Evolutionary conservation across 2,113 vertebrate species (phyloP), one percentile per base, ranked within the genome.

Genomic region (Oostethus manadensis): DNA sequence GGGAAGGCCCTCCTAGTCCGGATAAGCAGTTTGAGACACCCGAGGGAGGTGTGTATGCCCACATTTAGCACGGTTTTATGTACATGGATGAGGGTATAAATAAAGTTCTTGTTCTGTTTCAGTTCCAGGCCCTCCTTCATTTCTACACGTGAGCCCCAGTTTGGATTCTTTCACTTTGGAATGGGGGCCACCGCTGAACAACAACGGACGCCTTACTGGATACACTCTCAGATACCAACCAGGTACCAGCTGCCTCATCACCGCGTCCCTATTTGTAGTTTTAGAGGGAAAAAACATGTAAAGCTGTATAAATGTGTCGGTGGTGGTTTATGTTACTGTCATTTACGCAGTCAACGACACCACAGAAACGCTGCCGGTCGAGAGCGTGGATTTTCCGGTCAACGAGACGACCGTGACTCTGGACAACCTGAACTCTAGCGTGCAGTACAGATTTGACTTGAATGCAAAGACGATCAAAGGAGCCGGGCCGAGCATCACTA

Each of bases 391-490:
- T 72, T 88, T 99, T 67, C 83, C 81, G 18, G 87, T 92, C 71
- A 99, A 98, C 0, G 92, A 94, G 86, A 94, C 95, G 66, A 93
- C 76, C 58, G 68, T 88, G 73, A 92, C 90, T 68, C 76, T 98
- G 82, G 86, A 87, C 72, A 91, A 90, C 76, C 88, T 98, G 70
- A 94, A 93, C 86, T 89, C 93, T 78, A 96, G 93, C 76, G 95
- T 93, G 53, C 91, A 93, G 35, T 98, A 98, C 86, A 97, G 94
- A 83, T 94, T 98, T 81, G 93, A 93, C 75, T 86, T 98, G 58
- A 92, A 85, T 0, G 95, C 95, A 53, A 89, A 87, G 76, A 98
- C 96, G 20, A 78, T 91, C 56, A 92, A 90, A 75, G 96, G 95
- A 74, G 80, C 92, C 1, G 95, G 96, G 60, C 93, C 76, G 63